Conservation (phyloP, 92 coral and sea anemone species). For the Montipora capitata region DNA sequence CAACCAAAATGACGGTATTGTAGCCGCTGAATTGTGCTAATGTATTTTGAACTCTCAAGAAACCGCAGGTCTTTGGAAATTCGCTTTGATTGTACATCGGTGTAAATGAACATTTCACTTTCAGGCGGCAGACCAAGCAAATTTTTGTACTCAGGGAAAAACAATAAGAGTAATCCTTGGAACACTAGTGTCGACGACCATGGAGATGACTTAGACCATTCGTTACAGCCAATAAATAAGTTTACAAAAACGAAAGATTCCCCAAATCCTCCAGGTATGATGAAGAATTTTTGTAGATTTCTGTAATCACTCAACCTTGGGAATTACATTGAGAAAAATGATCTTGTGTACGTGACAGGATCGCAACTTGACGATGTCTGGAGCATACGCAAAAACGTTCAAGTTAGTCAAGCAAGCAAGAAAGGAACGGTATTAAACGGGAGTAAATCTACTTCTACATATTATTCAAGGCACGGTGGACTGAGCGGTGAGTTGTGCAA, state of each 20-base stretch:
- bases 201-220: conserved; percentile 36
- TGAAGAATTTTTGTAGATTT: too few species aligned
- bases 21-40: neutral
- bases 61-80: neutral
- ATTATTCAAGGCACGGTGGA: conserved; percentile 90
- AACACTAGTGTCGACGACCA: conserved; percentile 44
- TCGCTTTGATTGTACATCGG: neutral
- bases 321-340: neutral
- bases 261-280: conserved; percentile 79
- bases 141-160: conserved; percentile 80
- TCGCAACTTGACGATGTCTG: conserved; percentile 87
- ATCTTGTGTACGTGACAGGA: conserved; percentile 37
- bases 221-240: conserved; percentile 44
- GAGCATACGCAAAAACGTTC: conserved; percentile 92
- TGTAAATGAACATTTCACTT: neutral
- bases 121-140: conserved; percentile 86
- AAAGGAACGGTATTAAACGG: conserved; percentile 85
- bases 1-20: conserved; percentile 69
- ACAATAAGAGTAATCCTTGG: conserved; percentile 81
- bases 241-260: conserved; percentile 56
- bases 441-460: conserved; percentile 64
- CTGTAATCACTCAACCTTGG: neutral
- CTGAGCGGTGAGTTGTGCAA: conserved; percentile 66
- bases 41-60: neutral
- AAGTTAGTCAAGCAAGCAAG: conserved; percentile 79